These are phyloP conservation scores for Nephotettix cincticeps DNA, from an alignment of 1,140 invertebrate species.

Conservation along the genomic window DNA sequence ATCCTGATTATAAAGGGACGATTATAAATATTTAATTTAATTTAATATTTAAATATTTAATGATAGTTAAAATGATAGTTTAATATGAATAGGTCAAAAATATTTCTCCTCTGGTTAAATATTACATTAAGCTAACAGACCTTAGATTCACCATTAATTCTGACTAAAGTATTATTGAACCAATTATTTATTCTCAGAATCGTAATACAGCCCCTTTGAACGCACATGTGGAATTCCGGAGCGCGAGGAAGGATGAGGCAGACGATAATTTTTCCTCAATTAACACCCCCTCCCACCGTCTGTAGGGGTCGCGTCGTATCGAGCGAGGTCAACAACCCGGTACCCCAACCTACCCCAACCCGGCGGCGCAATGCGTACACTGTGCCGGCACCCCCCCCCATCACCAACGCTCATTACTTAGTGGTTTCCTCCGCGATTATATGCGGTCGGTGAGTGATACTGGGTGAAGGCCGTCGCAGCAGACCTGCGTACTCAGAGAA, in stretches of 20 bases:
- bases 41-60: too few species aligned
- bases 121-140: too few species aligned
- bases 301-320: conserved; percentile 24
- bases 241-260: background rate
- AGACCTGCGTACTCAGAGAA: too few species aligned
- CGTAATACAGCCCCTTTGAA: background rate
- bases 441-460: background rate
- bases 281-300: background rate
- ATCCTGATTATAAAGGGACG: too few species aligned
- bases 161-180: too few species aligned
- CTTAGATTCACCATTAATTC: too few species aligned
- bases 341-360: conserved; percentile 25
- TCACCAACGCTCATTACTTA: background rate
- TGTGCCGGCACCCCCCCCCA: background rate
- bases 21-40: too few species aligned
- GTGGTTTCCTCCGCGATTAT: background rate
- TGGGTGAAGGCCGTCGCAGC: background rate
- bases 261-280: background rate
- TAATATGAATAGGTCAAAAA: too few species aligned
- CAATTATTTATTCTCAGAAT: too few species aligned
- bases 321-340: conserved; percentile 23
- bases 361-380: conserved; percentile 30
- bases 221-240: too few species aligned
- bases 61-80: too few species aligned
- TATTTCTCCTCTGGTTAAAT: too few species aligned